Evolutionary conservation across 37 sponge, comb jelly and placozoan genomes (phyloP), one percentile per base, ranked within the genome.

Genomic region (Hormiphora californensis): DNA sequence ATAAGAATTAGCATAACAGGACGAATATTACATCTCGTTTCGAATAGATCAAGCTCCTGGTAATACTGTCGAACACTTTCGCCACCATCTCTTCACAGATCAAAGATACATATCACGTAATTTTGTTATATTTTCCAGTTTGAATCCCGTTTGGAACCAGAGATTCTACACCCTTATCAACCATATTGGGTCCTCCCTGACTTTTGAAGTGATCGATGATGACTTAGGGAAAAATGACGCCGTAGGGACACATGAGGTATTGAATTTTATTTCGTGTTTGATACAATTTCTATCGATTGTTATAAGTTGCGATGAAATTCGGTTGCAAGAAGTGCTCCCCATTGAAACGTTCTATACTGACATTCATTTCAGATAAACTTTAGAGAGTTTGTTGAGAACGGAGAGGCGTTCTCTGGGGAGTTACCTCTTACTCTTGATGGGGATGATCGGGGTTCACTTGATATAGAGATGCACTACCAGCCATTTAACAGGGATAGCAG

Each of bases 311-410:
- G n/a, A n/a, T n/a, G n/a, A n/a, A n/a, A n/a, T n/a, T n/a, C n/a
- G n/a, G n/a, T n/a, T n/a, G n/a, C n/a, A n/a, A n/a, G n/a, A n/a
- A n/a, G n/a, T n/a, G n/a, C n/a, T n/a, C n/a, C n/a, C n/a, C n/a
- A n/a, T n/a, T n/a, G n/a, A n/a, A n/a, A 17, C 53, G 12, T 49
- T 49, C 15, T 49, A 49, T 49, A 49, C 15, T 15, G 53, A 17
- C 53, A 49, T 57, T 65, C 35, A 34, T 41, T 73, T 40, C 81
- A 73, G 81, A 73, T 73, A 28, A 73, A 73, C 25, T 73, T 73
- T 46, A 33, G 35, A 9, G 81, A 73, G 81, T 73, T 73, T 73
- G 46, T 73, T 7, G 81, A 73, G 22, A 33, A 40, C 46, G 81
- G 81, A 28, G 81, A 46, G 23, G 22, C 40, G 36, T 40, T 32